Evolutionary conservation across 2,888 invertebrate genomes (phyloP).

Genomic region (Aphodius sticticus): DNA sequence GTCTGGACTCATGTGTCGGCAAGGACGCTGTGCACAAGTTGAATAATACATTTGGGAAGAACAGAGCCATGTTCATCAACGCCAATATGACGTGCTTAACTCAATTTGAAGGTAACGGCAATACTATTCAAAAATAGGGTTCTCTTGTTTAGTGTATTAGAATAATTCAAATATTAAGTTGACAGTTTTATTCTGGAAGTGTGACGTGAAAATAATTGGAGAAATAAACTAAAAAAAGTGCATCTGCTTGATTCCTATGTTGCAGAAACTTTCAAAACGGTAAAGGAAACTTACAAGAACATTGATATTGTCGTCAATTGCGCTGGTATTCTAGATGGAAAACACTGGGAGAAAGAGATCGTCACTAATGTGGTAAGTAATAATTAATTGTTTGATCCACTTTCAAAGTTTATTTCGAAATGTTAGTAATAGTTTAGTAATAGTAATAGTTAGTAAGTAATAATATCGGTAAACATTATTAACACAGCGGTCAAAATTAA

Average conservation of each 20-base stretch:
- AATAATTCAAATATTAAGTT: background rate
- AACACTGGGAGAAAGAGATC: slow-evolving; percentile 54
- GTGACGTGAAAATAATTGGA: too few species aligned
- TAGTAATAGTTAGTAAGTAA: too few species aligned
- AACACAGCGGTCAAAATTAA: background rate
- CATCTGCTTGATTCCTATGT: background rate
- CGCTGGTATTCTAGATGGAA: slow-evolving; percentile 53
- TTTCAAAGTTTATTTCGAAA: background rate
- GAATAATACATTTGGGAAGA: slow-evolving; percentile 52
- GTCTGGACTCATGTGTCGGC: slow-evolving; percentile 50
- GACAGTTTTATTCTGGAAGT: background rate
- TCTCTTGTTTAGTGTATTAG: background rate
- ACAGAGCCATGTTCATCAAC: slow-evolving; percentile 52
- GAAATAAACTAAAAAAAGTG: too few species aligned
- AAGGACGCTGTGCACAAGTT: slow-evolving; percentile 51
- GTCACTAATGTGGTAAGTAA: slow-evolving; percentile 53
- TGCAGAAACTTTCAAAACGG: slow-evolving; percentile 47
- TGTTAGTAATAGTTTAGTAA: background rate
- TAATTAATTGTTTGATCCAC: background rate
- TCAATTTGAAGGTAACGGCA: slow-evolving; percentile 51
- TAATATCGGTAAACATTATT: slow-evolving; percentile 16
- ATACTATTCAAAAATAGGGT: background rate
- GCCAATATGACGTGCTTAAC: slow-evolving; percentile 52
- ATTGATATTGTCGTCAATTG: slow-evolving; percentile 52
- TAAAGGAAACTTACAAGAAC: slow-evolving; percentile 41